These are phyloP conservation scores for Aculops lycopersici DNA, from an alignment of 1,140 invertebrate species.

Conservation along the genomic window DNA sequence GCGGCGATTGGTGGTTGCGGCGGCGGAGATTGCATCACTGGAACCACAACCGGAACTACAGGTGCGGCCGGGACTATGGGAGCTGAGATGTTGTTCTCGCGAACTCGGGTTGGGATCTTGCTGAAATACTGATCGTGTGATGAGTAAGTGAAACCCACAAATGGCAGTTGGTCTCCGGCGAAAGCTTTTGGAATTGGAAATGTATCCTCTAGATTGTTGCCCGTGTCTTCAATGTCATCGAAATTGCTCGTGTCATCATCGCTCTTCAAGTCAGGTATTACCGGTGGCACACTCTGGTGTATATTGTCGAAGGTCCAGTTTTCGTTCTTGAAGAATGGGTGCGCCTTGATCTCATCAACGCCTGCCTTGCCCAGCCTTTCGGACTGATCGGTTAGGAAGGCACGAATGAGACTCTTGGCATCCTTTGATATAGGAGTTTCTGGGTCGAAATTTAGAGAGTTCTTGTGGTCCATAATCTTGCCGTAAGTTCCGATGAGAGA, in stretches of 20 bases:
- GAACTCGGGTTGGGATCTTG: neutral
- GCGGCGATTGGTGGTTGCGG: conserved; percentile 14
- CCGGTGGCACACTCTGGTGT: conserved; percentile 65
- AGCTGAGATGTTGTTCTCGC: neutral
- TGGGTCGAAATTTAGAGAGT: conserved; percentile 71
- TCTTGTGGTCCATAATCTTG: conserved; percentile 95
- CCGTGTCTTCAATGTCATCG: conserved; percentile 78
- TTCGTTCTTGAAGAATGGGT: conserved; percentile 81
- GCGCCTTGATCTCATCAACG: conserved; percentile 70
- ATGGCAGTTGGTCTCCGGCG: conserved; percentile 87
- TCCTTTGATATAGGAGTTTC: conserved; percentile 49
- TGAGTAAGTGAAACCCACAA: conserved; percentile 92
- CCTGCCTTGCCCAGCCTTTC: conserved; percentile 66
- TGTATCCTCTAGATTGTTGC: conserved; percentile 38
- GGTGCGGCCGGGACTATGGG: neutral
- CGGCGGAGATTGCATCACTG: neutral
- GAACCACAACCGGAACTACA: neutral
- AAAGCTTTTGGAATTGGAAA: conserved; percentile 88
- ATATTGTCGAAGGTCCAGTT: conserved; percentile 93
- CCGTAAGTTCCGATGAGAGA: conserved; percentile 89
- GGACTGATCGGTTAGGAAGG: conserved; percentile 65
- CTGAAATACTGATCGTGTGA: conserved; percentile 37
- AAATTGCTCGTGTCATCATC: conserved; percentile 97
- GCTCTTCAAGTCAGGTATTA: conserved; percentile 66
- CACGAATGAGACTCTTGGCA: conserved; percentile 67